Base-by-base conservation (phyloP, 1,140 invertebrate genomes). In the Gonatopus flavifemur region DNA sequence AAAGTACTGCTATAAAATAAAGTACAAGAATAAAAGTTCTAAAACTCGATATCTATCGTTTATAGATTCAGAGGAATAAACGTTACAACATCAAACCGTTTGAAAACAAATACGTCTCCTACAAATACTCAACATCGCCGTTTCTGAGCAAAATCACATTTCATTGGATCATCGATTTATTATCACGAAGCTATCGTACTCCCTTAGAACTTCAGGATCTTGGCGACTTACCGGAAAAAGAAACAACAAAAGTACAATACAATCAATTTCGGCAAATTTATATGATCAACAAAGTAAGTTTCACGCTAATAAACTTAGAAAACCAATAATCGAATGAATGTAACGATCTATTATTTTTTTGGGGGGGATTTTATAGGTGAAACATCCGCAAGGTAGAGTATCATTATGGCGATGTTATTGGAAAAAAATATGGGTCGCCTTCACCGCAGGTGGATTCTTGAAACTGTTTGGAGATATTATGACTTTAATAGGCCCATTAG, bases 401-500 rank as follows among this genome's bases (percentile, higher is more conserved):
- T 80, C 67, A 50, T 66, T 87, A 30, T 90, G 88, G 88, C 70
- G 74, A 52, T 88, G 86, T 60, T 89, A 87, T 63, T 76, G 85
- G 60, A 78, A 76, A 59, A 84, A 82, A 39, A 85, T 88, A 57
- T 90, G 89, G 86, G 79, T 80, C 33, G 84, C 85, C 57, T 86
- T 92, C 70, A 76, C 83, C 16, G 70, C 88, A 18, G 88, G 88
- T 21, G 90, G 88, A 3, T 48, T 90, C 35, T 78, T 89, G 45
- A 89, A 91, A 66, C 67, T 94, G 18, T 67, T 85, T n/a, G 87
- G 89, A n/a, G 91, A 93, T 73, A 71, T 85, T 55, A 81, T 85
- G 31, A 87, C 85, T 25, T 83, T 92, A 35, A 81, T 92, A 52
- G 88, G 88, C 9, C 90, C 90, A 4, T 72, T 92, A 55, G 88